phyloP scores from a whole-genome alignment of 2,797 vertebrate genomes.

The Neosilurus mollespiculum region DNA sequence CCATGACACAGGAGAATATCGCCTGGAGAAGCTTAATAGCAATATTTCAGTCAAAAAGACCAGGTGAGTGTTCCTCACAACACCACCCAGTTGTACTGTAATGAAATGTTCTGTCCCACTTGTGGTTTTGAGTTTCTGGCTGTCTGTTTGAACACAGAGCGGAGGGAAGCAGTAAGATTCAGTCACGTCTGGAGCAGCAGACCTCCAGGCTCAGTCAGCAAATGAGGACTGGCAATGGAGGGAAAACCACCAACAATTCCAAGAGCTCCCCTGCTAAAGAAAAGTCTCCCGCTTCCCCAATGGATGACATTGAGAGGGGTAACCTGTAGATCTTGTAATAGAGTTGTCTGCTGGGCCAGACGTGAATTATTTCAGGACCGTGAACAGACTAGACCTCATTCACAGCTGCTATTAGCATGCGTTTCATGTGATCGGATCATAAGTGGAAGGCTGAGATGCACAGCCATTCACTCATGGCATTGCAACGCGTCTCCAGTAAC shows the following conservation, averaged over 20 bases:
- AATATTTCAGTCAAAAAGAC: slow-evolving; percentile 98
- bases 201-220: slow-evolving; percentile 76
- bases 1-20: slow-evolving; percentile 96
- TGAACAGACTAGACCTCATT: neutral
- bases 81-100: neutral
- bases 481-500: too few relatives aligned
- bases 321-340: too few relatives aligned
- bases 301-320: slow-evolving; percentile 98
- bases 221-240: slow-evolving; percentile 74
- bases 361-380: neutral
- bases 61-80: slow-evolving; percentile 69
- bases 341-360: neutral
- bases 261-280: slow-evolving; percentile 86
- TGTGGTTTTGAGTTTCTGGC: neutral
- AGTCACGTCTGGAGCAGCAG: slow-evolving; percentile 81
- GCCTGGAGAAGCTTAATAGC: slow-evolving; percentile 95
- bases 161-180: slow-evolving; percentile 95
- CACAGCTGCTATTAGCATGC: too few relatives aligned
- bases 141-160: slow-evolving; percentile 71
- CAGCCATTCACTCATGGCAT: too few relatives aligned
- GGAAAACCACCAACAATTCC: slow-evolving; percentile 70
- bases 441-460: too few relatives aligned
- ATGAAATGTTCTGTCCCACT: neutral
- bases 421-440: too few relatives aligned
- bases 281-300: slow-evolving; percentile 81